phyloP scores from a whole-genome alignment of 2,113 vertebrate genomes.

The Bagarius yarrelli region DNA sequence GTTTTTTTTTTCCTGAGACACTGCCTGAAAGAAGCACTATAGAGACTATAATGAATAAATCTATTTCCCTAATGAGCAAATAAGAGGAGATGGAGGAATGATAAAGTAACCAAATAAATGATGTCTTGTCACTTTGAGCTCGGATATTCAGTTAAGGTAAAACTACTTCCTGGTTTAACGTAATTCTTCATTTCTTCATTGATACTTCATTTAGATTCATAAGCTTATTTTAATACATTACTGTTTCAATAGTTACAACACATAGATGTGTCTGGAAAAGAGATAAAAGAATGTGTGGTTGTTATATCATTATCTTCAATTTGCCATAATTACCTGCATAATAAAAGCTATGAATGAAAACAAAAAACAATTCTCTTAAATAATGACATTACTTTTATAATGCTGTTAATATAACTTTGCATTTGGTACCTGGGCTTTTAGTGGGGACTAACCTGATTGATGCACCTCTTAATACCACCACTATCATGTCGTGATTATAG shows the following conservation, averaged over 20 bases:
- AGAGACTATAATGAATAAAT: not conserved
- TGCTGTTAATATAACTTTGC: too few relatives aligned
- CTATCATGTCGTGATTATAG: too few relatives aligned
- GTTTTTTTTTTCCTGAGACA: not conserved
- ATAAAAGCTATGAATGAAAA: too few relatives aligned
- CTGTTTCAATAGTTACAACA: not conserved
- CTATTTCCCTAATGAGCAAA: not conserved
- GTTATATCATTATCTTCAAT: too few relatives aligned
- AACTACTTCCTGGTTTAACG: too few relatives aligned
- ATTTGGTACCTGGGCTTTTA: too few relatives aligned
- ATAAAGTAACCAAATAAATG: not conserved
- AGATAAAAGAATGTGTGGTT: too few relatives aligned
- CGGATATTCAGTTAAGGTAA: not conserved
- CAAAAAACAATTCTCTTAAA: too few relatives aligned
- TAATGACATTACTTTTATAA: too few relatives aligned
- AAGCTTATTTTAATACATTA: not conserved
- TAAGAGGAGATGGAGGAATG: not conserved
- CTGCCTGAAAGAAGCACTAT: not conserved
- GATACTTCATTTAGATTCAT: not conserved
- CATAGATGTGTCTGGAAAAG: not conserved
- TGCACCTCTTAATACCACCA: too few relatives aligned
- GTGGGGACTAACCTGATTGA: too few relatives aligned
- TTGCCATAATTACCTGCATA: too few relatives aligned
- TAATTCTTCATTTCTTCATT: not conserved
- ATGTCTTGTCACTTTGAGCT: not conserved